These are phyloP conservation scores for Lasioglossum leucozonium DNA, from an alignment of 2,888 invertebrate species.

Conservation along the genomic window DNA sequence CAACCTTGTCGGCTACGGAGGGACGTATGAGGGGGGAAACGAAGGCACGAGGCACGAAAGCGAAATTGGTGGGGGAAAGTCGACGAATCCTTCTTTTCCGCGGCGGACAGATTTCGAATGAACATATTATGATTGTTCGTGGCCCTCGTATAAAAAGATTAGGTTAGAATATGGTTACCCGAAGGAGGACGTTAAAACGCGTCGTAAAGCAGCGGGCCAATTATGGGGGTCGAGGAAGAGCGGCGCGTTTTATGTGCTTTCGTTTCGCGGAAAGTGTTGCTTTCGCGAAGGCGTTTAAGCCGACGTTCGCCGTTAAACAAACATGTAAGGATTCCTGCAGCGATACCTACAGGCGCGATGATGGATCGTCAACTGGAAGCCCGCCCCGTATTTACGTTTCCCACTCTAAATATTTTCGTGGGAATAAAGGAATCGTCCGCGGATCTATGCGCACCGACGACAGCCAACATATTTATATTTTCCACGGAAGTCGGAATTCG, in stretches of 20 bases:
- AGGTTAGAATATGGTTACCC: background rate
- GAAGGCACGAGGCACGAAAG: too few relatives aligned
- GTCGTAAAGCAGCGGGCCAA: background rate
- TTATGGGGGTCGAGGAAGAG: conserved; percentile 8
- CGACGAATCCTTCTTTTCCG: too few relatives aligned
- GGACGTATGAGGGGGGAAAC: too few relatives aligned
- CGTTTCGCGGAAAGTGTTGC: conserved; percentile 63
- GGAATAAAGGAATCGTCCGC: conserved; percentile 29
- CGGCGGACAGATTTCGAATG: too few relatives aligned
- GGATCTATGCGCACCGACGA: conserved; percentile 22
- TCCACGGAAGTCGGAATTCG: conserved; percentile 26
- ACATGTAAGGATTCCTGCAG: conserved; percentile 52
- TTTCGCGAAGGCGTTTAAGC: conserved; percentile 53
- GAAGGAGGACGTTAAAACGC: background rate
- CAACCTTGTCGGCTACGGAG: too few relatives aligned
- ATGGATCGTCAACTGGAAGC: conserved; percentile 36
- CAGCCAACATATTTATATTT: conserved; percentile 26
- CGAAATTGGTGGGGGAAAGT: too few relatives aligned
- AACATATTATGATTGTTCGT: too few relatives aligned
- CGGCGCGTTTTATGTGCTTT: conserved; percentile 57
- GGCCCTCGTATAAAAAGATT: background rate
- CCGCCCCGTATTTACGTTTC: conserved; percentile 23
- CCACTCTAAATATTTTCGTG: conserved; percentile 46
- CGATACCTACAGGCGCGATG: conserved; percentile 56
- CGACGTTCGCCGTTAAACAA: conserved; percentile 64